Conservation (phyloP, 2,113 vertebrate genomes). For the Oncorhynchus kisutch region DNA sequence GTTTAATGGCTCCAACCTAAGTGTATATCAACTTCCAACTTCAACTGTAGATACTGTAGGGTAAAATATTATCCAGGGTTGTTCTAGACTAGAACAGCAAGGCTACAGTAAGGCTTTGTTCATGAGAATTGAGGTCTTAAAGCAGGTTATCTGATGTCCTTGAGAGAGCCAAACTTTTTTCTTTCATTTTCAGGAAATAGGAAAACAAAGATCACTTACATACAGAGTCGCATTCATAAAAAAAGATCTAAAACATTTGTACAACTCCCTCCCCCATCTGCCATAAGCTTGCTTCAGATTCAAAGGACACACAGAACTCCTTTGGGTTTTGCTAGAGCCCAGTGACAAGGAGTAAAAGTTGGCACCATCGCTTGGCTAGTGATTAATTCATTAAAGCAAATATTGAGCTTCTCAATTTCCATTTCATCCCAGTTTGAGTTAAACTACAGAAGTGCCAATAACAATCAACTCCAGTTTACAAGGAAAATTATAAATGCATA, state of each 20-base stretch:
- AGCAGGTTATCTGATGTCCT: constrained; percentile 9
- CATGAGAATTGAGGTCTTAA: neutral
- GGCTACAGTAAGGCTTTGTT: neutral
- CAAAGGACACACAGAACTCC: neutral
- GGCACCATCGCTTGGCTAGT: neutral
- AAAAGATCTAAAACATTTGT: neutral
- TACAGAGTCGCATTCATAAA: neutral
- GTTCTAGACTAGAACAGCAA: neutral
- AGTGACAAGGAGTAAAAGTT: neutral
- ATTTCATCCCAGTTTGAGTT: constrained; percentile 11
- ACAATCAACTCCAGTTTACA: neutral
- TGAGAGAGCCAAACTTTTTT: neutral
- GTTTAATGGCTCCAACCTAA: too few species aligned
- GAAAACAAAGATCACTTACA: neutral
- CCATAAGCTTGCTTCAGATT: neutral
- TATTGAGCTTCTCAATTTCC: neutral
- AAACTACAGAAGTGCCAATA: neutral
- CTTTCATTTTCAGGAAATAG: neutral
- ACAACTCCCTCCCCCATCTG: neutral
- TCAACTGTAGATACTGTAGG: neutral
- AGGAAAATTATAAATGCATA: neutral
- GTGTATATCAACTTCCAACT: too few species aligned
- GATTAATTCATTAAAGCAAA: neutral
- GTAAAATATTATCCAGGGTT: neutral
- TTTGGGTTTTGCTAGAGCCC: neutral